These are phyloP conservation scores for Drosophila elegans DNA, from an alignment of 1,140 invertebrate species.

Conservation along the genomic window DNA sequence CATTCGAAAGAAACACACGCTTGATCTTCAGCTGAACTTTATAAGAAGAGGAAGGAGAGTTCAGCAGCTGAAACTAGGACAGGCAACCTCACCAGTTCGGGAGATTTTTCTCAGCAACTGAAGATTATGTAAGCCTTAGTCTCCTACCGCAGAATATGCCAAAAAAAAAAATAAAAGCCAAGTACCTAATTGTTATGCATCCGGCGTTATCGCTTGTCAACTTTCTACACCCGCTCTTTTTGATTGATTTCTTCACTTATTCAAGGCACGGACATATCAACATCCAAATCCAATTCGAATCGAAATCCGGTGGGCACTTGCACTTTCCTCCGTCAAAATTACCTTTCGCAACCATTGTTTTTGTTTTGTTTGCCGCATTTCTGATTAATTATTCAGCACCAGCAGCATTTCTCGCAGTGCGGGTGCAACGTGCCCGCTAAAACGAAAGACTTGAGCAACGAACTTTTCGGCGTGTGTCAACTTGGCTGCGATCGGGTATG, in stretches of 20 bases:
- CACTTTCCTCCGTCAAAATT: slow-evolving; percentile 66
- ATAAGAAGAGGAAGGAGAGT: slow-evolving; percentile 4
- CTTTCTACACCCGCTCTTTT: slow-evolving; percentile 54
- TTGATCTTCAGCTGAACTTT: slow-evolving; percentile 26
- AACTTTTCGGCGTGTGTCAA: slow-evolving; percentile 46
- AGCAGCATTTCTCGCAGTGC: slow-evolving; percentile 35
- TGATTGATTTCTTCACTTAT: slow-evolving; percentile 57
- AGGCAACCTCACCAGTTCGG: slow-evolving; percentile 17
- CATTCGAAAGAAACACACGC: slow-evolving; percentile 4
- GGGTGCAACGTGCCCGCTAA: slow-evolving; percentile 55
- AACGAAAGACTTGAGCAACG: slow-evolving; percentile 73
- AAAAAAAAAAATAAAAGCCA: slow-evolving; percentile 17
- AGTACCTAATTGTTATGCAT: slow-evolving; percentile 57
- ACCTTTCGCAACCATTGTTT: slow-evolving; percentile 53
- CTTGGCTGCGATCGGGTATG: slow-evolving; percentile 25
- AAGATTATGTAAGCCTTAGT: slow-evolving; percentile 47
- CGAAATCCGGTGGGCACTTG: slow-evolving; percentile 49
- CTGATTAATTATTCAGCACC: slow-evolving; percentile 70
- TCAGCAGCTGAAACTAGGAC: slow-evolving; percentile 20
- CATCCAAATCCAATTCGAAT: slow-evolving; percentile 14
- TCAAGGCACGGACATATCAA: slow-evolving; percentile 40
- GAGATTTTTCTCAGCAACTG: slow-evolving; percentile 35
- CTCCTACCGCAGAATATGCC: slow-evolving; percentile 22
- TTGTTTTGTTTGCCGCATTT: slow-evolving; percentile 32
- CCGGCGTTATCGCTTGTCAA: slow-evolving; percentile 43